These are phyloP conservation scores for Drosophila sp. DNA, from an alignment of 1,140 invertebrate genomes.

Conservation along the genomic window DNA sequence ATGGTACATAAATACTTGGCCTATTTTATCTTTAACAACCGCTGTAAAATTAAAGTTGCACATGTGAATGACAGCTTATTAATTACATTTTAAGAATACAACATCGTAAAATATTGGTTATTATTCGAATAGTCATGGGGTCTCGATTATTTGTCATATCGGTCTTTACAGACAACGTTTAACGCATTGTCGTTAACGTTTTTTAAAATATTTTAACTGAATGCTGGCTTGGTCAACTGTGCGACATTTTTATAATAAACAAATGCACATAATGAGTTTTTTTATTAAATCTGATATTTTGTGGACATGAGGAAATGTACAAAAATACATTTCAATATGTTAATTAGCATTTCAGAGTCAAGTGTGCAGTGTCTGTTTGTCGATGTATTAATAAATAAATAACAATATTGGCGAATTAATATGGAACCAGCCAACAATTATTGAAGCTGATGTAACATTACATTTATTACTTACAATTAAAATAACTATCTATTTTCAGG, in stretches of 20 bases:
- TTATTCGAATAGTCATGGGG: not conserved
- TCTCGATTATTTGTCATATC: slow-evolving; percentile 12
- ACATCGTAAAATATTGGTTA: not conserved
- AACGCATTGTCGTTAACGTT: not conserved
- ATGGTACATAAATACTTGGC: too few species aligned
- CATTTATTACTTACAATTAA: slow-evolving; percentile 7
- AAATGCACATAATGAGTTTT: slow-evolving; percentile 21
- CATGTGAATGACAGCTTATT: slow-evolving; percentile 6
- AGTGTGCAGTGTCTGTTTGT: not conserved
- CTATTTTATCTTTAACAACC: too few species aligned
- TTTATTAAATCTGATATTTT: slow-evolving; percentile 15
- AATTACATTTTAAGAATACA: slow-evolving; percentile 4
- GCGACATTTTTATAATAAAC: slow-evolving; percentile 20
- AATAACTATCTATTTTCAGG: not conserved
- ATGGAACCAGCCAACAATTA: slow-evolving; percentile 5
- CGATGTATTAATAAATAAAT: slow-evolving; percentile 14
- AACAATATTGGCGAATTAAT: slow-evolving; percentile 5
- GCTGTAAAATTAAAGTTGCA: not conserved
- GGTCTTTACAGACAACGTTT: not conserved
- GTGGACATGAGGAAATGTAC: not conserved
- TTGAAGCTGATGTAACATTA: slow-evolving; percentile 20
- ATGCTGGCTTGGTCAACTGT: slow-evolving; percentile 7
- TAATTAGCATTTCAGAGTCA: slow-evolving; percentile 15
- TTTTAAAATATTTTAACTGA: slow-evolving; percentile 12
- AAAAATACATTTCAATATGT: not conserved